phyloP scores from a whole-genome alignment of 2,113 vertebrate species.

The Poecile atricapillus region DNA sequence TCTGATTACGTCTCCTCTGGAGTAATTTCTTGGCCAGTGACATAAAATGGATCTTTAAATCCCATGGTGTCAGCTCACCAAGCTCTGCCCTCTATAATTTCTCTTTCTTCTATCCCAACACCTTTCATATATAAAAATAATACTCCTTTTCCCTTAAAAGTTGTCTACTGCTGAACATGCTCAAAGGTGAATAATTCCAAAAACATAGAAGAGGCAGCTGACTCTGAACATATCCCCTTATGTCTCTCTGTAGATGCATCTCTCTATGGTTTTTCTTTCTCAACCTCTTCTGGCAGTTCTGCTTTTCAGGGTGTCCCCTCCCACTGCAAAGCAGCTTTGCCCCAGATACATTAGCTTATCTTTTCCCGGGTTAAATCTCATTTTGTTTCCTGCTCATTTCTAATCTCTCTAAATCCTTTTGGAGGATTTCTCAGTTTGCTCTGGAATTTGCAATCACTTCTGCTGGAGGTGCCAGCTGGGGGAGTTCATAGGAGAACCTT shows the following conservation, averaged over 20 bases:
- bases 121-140: not conserved
- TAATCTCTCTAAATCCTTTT: slow-evolving; percentile 53
- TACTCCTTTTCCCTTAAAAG: not conserved
- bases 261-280: not conserved
- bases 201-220: not conserved
- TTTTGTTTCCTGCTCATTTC: slow-evolving; percentile 58
- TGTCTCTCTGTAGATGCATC: not conserved
- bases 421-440: slow-evolving; percentile 26
- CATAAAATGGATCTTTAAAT: not conserved
- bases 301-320: not conserved
- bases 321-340: slow-evolving; percentile 12
- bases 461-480: not conserved
- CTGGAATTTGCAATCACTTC: slow-evolving; percentile 5
- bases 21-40: not conserved
- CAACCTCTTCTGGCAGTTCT: not conserved
- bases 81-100: not conserved
- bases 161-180: not conserved
- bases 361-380: slow-evolving; percentile 48
- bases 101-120: not conserved
- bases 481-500: not conserved
- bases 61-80: not conserved
- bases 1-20: not conserved
- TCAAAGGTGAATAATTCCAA: not conserved
- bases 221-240: not conserved
- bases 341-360: slow-evolving; percentile 37